phyloP scores from a whole-genome alignment of 2,797 vertebrate species.

The Pteronotus mesoamericanus region DNA sequence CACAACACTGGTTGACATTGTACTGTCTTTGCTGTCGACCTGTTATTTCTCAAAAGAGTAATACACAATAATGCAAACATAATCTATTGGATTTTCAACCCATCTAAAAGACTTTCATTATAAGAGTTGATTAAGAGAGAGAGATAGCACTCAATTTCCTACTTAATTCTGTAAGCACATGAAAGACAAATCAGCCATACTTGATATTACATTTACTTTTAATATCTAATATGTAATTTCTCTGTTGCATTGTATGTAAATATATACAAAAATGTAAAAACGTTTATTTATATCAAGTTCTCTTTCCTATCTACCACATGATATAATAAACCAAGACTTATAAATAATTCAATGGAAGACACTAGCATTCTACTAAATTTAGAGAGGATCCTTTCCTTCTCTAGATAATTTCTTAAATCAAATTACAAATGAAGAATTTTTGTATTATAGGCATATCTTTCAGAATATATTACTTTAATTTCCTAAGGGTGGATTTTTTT shows the following conservation, averaged over 20 bases:
- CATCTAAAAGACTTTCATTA: neutral
- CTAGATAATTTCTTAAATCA: constrained; percentile 42
- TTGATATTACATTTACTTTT: neutral
- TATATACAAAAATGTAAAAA: neutral
- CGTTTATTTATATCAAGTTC: neutral
- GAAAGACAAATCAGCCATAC: neutral
- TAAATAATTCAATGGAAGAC: constrained; percentile 37
- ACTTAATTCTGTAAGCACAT: neutral
- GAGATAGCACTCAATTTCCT: neutral
- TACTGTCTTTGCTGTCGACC: neutral
- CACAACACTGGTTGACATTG: neutral
- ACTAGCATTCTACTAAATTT: neutral
- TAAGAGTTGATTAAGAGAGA: neutral
- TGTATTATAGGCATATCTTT: neutral
- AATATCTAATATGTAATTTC: neutral
- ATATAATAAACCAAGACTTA: constrained; percentile 40
- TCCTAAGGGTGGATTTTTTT: neutral
- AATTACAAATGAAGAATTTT: neutral
- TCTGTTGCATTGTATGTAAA: neutral
- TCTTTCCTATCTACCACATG: neutral
- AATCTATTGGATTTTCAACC: neutral
- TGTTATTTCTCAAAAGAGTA: neutral
- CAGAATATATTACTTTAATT: constrained; percentile 33
- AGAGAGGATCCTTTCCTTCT: constrained; percentile 8
- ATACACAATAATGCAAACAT: neutral